phyloP scores from a whole-genome alignment of 2,888 invertebrate genomes.

The Trachelus tabidus region DNA sequence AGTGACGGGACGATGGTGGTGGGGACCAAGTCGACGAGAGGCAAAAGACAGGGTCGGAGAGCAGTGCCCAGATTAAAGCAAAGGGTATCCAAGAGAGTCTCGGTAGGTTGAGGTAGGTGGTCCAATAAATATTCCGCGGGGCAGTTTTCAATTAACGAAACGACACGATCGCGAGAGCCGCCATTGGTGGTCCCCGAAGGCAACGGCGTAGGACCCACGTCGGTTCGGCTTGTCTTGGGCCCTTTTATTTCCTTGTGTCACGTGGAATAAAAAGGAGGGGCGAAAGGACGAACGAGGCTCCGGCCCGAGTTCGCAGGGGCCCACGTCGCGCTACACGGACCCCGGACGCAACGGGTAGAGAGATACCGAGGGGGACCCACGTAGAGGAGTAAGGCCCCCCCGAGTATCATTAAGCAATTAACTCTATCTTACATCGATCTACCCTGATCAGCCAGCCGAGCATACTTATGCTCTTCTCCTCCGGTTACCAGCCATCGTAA shows the following conservation, averaged over 20 bases:
- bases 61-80: neutral
- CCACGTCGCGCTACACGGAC: neutral
- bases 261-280: neutral
- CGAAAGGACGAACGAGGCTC: neutral
- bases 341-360: neutral
- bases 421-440: conserved; percentile 26
- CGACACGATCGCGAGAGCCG: conserved; percentile 20
- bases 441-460: conserved; percentile 20
- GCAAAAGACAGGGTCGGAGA: too few relatives aligned
- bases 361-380: conserved; percentile 12
- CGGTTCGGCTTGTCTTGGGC: conserved; percentile 18
- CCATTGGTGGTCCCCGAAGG: conserved; percentile 21
- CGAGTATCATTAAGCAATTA: conserved; percentile 25
- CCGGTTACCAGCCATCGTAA: conserved; percentile 19
- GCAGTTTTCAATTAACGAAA: conserved; percentile 26
- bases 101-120: conserved; percentile 18
- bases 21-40: too few relatives aligned
- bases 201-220: conserved; percentile 17
- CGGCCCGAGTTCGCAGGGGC: neutral
- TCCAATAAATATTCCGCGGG: conserved; percentile 23
- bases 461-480: conserved; percentile 15
- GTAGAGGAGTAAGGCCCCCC: conserved; percentile 7
- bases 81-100: neutral
- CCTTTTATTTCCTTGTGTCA: conserved; percentile 18
- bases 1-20: neutral